Evolutionary conservation across 2,888 invertebrate genomes (phyloP), one percentile per base, ranked within the genome.

Genomic region (Creontiades dilutus): DNA sequence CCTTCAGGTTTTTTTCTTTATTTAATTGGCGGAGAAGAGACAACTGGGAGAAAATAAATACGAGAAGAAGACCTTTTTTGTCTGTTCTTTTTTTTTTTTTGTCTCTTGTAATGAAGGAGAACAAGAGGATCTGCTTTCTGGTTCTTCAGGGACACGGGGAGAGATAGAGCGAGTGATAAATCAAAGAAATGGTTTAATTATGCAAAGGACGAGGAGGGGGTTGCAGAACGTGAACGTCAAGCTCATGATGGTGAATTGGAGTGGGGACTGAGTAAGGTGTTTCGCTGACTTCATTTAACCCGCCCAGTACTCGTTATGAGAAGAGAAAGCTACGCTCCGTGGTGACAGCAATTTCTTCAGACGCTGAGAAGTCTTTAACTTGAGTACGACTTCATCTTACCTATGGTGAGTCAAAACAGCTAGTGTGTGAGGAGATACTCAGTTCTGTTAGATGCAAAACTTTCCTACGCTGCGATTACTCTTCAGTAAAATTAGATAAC

Each of bases 121-220:
- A 37, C 81, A 47, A 47, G 28, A 28, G 78, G 28, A 78, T 78
- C 28, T 78, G 16, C 46, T 81, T 23, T 47, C 81, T 81, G 47
- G 46, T 47, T 81, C 48, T 47, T 16, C 47, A 57, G 55, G 57
- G 28, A 13, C 37, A 27, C 46, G 46, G 46, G 52, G 46, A 46
- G 52, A 68, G 68, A 7, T 37, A 37, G 37, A 37, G 7, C 37
- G 27, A 46, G 68, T 86, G 86, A 86, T 86, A 86, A 86, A 68
- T 86, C 75, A 86, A 68, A 86, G 86, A 68, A 86, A 86, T 86
- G 68, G 86, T 86, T 86, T 86, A 86, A 86, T 86, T 86, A 86
- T 86, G 68, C 86, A 12, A 12, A 27, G 37, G 68, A 5, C 3
- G 16, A 81, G 81, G 48, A 47, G 23, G n/a, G 48, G 48, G n/a